Conservation (phyloP, 2,797 vertebrate genomes). For the Hippoglossus hippoglossus region DNA sequence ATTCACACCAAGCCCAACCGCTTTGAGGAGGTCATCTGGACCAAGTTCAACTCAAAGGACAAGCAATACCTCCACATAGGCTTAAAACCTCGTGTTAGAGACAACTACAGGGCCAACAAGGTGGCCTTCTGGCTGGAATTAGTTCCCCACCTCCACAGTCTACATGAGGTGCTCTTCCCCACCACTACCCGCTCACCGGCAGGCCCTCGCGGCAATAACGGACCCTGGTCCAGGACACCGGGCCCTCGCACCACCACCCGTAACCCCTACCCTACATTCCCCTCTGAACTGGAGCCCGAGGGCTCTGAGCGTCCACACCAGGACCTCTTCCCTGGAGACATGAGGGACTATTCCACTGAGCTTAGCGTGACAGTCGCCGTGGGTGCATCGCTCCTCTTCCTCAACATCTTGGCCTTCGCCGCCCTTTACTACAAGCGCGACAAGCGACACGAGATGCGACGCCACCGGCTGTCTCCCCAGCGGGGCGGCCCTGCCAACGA, state of each 20-base stretch:
- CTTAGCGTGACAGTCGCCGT: slow-evolving; percentile 93
- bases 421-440: slow-evolving; percentile 96
- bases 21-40: slow-evolving; percentile 97
- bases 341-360: slow-evolving; percentile 93
- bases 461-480: slow-evolving; percentile 88
- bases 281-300: slow-evolving; percentile 82
- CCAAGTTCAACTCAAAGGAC: slow-evolving; percentile 96
- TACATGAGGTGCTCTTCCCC: slow-evolving; percentile 87
- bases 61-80: slow-evolving; percentile 97
- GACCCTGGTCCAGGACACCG: slow-evolving; percentile 72
- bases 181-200: slow-evolving; percentile 87
- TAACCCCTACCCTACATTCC: slow-evolving; percentile 85
- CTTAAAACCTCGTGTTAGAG: slow-evolving; percentile 91
- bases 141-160: slow-evolving; percentile 92
- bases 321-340: slow-evolving; percentile 88
- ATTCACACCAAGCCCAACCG: slow-evolving; percentile 97
- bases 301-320: slow-evolving; percentile 79
- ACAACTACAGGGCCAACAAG: slow-evolving; percentile 96
- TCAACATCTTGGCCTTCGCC: slow-evolving; percentile 94
- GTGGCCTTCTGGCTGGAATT: slow-evolving; percentile 96
- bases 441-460: slow-evolving; percentile 90
- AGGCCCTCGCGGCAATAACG: slow-evolving; percentile 72
- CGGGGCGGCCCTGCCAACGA: slow-evolving; percentile 87
- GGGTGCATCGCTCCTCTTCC: slow-evolving; percentile 93
- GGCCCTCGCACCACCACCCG: slow-evolving; percentile 85